phyloP scores from a whole-genome alignment of 2,888 invertebrate genomes.

The Villa cingulata region DNA sequence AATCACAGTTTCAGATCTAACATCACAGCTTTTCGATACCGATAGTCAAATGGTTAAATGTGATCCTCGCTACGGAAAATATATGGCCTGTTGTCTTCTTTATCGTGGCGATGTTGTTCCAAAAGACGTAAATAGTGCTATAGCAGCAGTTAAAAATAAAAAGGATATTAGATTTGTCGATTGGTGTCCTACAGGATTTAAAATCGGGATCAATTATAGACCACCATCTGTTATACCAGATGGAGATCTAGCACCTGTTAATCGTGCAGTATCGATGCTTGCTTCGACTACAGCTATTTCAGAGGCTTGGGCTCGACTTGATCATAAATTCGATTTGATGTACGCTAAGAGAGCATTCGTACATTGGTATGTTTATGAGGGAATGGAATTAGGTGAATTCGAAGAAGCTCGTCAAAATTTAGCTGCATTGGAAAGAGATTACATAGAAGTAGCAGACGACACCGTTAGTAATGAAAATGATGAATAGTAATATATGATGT shows the following conservation, averaged over 20 bases:
- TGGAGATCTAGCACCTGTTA: constrained; percentile 62
- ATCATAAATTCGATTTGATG: constrained; percentile 91
- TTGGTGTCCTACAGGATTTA: constrained; percentile 84
- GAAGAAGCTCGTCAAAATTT: constrained; percentile 32
- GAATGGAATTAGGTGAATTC: constrained; percentile 36
- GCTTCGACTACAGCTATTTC: constrained; percentile 83
- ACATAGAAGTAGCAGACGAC: constrained; percentile 27
- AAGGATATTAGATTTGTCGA: constrained; percentile 76
- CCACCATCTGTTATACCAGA: constrained; percentile 57
- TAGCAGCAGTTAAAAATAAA: constrained; percentile 62
- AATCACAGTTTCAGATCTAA: constrained; percentile 66
- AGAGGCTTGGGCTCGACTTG: constrained; percentile 77
- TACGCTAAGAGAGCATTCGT: constrained; percentile 87
- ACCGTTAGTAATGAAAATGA: too few species aligned
- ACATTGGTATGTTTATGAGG: constrained; percentile 63
- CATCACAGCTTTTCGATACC: constrained; percentile 72
- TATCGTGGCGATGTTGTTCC: constrained; percentile 85
- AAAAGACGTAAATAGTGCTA: constrained; percentile 75
- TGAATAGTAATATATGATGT: too few species aligned
- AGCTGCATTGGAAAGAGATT: constrained; percentile 29
- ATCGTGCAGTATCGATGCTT: constrained; percentile 72
- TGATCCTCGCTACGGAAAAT: constrained; percentile 63
- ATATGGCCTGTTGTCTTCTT: constrained; percentile 79
- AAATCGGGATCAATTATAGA: constrained; percentile 65
- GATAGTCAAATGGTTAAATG: constrained; percentile 79